Evolutionary conservation across 2,797 vertebrate species (phyloP).

Genomic region (Hydrocynus forskahlii): DNA sequence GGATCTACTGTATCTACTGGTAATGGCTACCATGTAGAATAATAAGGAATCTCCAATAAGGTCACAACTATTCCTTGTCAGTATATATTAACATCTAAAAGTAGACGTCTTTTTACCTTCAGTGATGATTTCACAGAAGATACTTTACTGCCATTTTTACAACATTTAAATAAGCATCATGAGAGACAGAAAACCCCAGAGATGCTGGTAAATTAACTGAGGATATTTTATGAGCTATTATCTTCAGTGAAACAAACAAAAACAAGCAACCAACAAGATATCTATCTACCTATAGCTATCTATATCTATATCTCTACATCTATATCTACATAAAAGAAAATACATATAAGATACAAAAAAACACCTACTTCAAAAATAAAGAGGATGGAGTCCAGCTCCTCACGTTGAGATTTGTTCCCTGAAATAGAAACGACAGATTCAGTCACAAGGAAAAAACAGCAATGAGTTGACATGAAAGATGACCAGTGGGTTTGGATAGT

Average conservation of each 20-base stretch:
- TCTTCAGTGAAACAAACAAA: neutral
- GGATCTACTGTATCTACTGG: neutral
- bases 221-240: neutral
- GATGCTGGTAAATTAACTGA: neutral
- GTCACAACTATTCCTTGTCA: too few species aligned
- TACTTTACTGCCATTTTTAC: too few species aligned
- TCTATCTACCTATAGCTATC: too few species aligned
- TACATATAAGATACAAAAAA: neutral
- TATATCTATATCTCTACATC: too few species aligned
- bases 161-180: neutral
- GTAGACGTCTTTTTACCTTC: too few species aligned
- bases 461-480: neutral
- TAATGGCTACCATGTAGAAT: too few species aligned
- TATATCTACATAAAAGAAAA: too few species aligned
- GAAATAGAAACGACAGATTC: slow-evolving; percentile 63
- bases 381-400: slow-evolving; percentile 99
- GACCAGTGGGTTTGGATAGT: neutral
- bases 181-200: neutral
- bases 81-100: too few species aligned
- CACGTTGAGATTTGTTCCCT: slow-evolving; percentile 99
- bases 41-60: too few species aligned
- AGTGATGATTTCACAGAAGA: neutral
- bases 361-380: slow-evolving; percentile 99
- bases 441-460: neutral
- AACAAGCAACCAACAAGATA: neutral